Evolutionary conservation across 2,113 vertebrate genomes (phyloP).

Genomic region (Larimichthys polyactis): DNA sequence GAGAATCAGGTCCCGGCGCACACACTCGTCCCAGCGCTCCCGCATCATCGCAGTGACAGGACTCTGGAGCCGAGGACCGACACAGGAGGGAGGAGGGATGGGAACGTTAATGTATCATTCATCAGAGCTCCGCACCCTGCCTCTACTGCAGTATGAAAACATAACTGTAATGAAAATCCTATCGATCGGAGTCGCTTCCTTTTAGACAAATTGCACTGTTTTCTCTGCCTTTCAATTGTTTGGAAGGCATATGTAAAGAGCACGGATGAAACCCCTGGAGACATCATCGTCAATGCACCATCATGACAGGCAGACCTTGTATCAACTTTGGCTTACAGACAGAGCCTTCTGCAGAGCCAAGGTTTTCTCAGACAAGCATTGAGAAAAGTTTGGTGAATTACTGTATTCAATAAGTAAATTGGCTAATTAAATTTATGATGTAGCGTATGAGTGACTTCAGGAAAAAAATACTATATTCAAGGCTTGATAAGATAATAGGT

Average conservation of each 20-base stretch:
- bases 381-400: conserved; percentile 8
- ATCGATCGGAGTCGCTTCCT: conserved; percentile 81
- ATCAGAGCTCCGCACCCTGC: conserved; percentile 67
- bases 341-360: background rate
- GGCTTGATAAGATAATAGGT: conserved; percentile 31
- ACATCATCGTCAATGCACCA: conserved; percentile 51
- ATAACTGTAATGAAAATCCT: conserved; percentile 85
- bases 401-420: conserved; percentile 22
- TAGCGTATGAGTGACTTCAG: conserved; percentile 14
- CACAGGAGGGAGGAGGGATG: conserved; percentile 37
- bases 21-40: conserved; percentile 61
- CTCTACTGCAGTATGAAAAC: conserved; percentile 82
- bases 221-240: conserved; percentile 67
- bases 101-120: conserved; percentile 80
- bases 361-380: background rate
- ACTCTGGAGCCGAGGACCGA: conserved; percentile 42
- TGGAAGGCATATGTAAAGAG: conserved; percentile 70
- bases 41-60: conserved; percentile 72
- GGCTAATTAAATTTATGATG: conserved; percentile 21
- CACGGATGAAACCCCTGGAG: conserved; percentile 69
- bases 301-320: conserved; percentile 42
- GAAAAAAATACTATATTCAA: conserved; percentile 10
- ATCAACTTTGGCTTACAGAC: conserved; percentile 33
- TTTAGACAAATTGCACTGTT: conserved; percentile 82
- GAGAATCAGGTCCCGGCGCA: conserved; percentile 65